These are phyloP conservation scores for Dicentrarchus labrax DNA, from an alignment of 2,113 vertebrate genomes.

Conservation along the genomic window DNA sequence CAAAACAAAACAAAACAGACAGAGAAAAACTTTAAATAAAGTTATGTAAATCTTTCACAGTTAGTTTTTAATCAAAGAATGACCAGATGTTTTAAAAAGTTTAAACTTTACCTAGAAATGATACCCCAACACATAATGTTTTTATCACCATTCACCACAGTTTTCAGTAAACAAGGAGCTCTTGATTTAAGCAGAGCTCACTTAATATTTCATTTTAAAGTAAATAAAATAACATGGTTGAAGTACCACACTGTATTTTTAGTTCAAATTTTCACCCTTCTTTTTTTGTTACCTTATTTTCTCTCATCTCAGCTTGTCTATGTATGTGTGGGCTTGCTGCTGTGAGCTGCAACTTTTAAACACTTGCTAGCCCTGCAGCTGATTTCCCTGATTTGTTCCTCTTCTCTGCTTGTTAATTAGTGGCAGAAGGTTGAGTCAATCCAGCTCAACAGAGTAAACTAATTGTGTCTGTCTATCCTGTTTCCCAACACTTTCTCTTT, in stretches of 20 bases:
- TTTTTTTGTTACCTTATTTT: not conserved
- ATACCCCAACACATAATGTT: too few species aligned
- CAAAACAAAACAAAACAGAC: too few species aligned
- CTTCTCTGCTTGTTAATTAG: conserved; percentile 39
- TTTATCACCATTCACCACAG: not conserved
- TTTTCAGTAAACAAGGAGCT: not conserved
- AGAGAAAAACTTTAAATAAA: too few species aligned
- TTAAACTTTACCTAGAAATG: too few species aligned
- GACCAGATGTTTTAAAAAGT: not conserved
- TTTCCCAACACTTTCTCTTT: not conserved
- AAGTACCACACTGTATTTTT: not conserved
- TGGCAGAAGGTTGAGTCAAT: conserved; percentile 17
- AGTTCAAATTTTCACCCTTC: not conserved
- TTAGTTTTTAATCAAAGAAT: not conserved
- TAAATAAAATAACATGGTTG: not conserved
- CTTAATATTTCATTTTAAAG: not conserved
- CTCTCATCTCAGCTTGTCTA: not conserved
- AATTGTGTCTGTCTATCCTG: not conserved
- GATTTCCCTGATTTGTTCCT: conserved; percentile 42
- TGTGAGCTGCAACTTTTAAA: not conserved
- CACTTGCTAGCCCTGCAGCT: not conserved
- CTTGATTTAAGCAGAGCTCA: not conserved
- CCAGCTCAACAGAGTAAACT: conserved; percentile 1
- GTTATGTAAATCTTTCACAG: too few species aligned
- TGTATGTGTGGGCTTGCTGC: conserved; percentile 5